These are phyloP conservation scores for Ochropacha duplaris DNA, from an alignment of 2,888 invertebrate genomes.

Conservation along the genomic window DNA sequence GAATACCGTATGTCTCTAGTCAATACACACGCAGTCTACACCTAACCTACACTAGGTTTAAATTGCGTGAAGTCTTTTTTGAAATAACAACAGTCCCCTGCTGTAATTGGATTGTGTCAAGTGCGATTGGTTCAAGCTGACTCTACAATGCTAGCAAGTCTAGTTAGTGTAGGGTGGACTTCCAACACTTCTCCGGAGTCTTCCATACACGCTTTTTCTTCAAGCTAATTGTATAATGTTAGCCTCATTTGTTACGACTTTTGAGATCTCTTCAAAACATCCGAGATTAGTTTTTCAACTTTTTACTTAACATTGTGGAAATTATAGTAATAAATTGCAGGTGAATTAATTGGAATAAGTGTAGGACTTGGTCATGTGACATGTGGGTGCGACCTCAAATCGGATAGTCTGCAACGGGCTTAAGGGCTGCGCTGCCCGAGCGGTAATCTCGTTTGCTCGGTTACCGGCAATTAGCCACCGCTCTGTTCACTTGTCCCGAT, in stretches of 20 bases:
- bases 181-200: background rate
- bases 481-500: constrained; percentile 29
- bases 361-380: background rate
- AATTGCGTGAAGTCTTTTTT: constrained; percentile 30
- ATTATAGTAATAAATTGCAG: background rate
- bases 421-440: constrained; percentile 11
- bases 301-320: background rate
- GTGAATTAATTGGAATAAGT: background rate
- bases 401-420: constrained; percentile 14
- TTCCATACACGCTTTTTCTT: background rate
- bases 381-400: constrained; percentile 5
- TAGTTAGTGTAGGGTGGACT: constrained; percentile 21
- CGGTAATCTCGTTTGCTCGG: constrained; percentile 63
- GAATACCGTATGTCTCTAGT: too few species aligned
- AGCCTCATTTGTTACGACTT: background rate
- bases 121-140: constrained; percentile 35
- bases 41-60: background rate
- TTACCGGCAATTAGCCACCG: constrained; percentile 65
- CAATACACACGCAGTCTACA: too few species aligned
- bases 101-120: constrained; percentile 61
- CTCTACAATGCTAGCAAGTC: constrained; percentile 17
- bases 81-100: constrained; percentile 37
- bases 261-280: background rate
- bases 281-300: too few species aligned
- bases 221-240: background rate